Percentiles rank a stretch among this genome's conserved stretches.
Evolutionary conservation across 2,888 invertebrate species (phyloP).

Genomic region (Cephus rjabovi): DNA sequence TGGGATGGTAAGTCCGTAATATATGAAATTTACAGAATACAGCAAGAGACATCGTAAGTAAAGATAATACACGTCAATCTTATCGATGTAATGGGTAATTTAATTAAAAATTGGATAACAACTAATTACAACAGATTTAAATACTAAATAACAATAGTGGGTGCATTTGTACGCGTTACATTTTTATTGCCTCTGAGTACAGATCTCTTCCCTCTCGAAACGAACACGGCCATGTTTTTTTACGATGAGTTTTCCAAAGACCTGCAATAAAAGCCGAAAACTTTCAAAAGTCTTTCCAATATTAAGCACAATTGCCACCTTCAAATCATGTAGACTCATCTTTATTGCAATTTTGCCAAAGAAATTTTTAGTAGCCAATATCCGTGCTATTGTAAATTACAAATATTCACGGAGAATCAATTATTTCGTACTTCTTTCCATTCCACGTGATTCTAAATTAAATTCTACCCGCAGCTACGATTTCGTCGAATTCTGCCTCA

Average conservation of each 20-base stretch:
- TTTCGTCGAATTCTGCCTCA: conserved; percentile 75
- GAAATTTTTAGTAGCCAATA: not conserved
- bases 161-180: conserved; percentile 3
- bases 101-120: conserved; percentile 29
- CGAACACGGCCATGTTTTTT: not conserved
- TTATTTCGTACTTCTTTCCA: not conserved
- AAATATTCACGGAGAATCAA: no score
- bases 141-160: conserved; percentile 28
- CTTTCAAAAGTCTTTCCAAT: not conserved
- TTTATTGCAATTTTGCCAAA: not conserved
- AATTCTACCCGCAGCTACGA: conserved; percentile 46
- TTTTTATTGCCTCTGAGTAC: not conserved
- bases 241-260: not conserved
- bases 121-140: conserved; percentile 22
- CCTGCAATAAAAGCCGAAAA: not conserved
- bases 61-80: not conserved
- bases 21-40: not conserved
- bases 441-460: not conserved
- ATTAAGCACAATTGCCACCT: not conserved
- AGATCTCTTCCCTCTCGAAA: not conserved
- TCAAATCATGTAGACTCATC: not conserved
- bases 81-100: conserved; percentile 16
- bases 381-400: not conserved
- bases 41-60: not conserved
- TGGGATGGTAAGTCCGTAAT: not conserved